These are phyloP conservation scores for Xylota segnis DNA, from an alignment of 2,888 invertebrate species.

Conservation along the genomic window DNA sequence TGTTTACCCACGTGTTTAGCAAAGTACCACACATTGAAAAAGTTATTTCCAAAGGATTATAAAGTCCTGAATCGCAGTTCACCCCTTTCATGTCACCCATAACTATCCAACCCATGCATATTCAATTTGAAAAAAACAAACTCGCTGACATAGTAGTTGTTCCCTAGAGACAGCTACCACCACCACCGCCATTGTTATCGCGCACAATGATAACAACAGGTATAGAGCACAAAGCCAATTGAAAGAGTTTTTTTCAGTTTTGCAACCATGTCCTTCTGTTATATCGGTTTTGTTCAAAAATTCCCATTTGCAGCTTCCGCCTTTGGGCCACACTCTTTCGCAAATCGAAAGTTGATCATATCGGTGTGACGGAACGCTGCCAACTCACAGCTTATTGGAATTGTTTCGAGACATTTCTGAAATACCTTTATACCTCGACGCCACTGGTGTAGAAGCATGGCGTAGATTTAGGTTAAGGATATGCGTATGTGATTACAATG, in stretches of 20 bases:
- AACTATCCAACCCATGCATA: neutral
- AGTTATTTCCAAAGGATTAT: slow-evolving; percentile 1
- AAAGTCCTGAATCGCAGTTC: neutral
- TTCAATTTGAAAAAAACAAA: slow-evolving; percentile 2
- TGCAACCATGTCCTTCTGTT: slow-evolving; percentile 14
- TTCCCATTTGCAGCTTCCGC: slow-evolving; percentile 38
- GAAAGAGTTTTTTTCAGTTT: slow-evolving; percentile 22
- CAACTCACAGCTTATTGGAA: slow-evolving; percentile 43
- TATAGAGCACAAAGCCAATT: slow-evolving; percentile 29
- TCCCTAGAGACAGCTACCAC: slow-evolving; percentile 3
- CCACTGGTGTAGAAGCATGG: neutral
- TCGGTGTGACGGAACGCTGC: neutral
- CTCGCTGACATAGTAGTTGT: neutral
- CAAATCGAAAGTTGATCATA: slow-evolving; percentile 61
- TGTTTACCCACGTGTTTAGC: neutral
- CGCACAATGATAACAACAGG: slow-evolving; percentile 12
- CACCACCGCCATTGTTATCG: slow-evolving; percentile 13
- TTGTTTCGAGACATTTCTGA: slow-evolving; percentile 29
- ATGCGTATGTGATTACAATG: slow-evolving; percentile 6
- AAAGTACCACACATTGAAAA: neutral
- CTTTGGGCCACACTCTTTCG: slow-evolving; percentile 23
- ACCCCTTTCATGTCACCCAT: neutral
- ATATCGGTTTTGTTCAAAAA: slow-evolving; percentile 21
- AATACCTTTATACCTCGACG: neutral
- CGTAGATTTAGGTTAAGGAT: neutral